These are phyloP conservation scores for Eriocheir sinensis DNA, from an alignment of 1,140 invertebrate species.

Conservation along the genomic window DNA sequence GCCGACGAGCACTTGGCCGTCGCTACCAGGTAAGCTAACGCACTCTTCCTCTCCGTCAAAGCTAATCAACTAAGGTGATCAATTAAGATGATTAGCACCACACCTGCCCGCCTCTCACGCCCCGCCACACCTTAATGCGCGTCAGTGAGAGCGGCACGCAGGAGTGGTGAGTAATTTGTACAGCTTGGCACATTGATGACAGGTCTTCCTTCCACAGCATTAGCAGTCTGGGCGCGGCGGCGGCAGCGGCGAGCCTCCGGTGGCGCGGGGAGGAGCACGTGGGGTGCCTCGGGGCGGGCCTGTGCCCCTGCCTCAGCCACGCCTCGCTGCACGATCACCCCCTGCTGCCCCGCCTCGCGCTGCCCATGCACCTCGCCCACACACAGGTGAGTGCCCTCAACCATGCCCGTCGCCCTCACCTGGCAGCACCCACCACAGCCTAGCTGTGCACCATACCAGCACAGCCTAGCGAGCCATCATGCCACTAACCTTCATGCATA, in stretches of 20 bases:
- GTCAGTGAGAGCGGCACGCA: background rate
- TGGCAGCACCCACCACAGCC: background rate
- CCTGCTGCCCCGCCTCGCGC: conserved; percentile 65
- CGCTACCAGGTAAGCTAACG: conserved; percentile 54
- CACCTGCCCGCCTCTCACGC: background rate
- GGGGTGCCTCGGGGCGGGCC: conserved; percentile 74
- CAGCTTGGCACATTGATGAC: background rate
- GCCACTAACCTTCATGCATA: no score
- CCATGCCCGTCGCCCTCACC: no score
- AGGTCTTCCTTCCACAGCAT: conserved; percentile 1
- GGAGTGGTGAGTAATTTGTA: no score
- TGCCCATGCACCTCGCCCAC: conserved; percentile 60
- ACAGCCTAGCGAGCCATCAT: no score
- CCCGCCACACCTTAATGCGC: background rate
- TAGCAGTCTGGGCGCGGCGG: conserved; percentile 37
- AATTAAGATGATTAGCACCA: background rate
- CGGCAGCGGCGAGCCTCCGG: conserved; percentile 40
- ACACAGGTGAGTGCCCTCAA: conserved; percentile 34
- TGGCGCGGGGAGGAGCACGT: conserved; percentile 65
- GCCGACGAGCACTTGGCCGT: conserved; percentile 62
- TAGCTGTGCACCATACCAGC: no score
- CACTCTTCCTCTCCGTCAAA: background rate
- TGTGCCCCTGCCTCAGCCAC: conserved; percentile 76
- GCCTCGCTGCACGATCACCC: conserved; percentile 67
- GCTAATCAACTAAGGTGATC: background rate